phyloP scores from a whole-genome alignment of 2,113 vertebrate species.

The Halcyon senegalensis region DNA sequence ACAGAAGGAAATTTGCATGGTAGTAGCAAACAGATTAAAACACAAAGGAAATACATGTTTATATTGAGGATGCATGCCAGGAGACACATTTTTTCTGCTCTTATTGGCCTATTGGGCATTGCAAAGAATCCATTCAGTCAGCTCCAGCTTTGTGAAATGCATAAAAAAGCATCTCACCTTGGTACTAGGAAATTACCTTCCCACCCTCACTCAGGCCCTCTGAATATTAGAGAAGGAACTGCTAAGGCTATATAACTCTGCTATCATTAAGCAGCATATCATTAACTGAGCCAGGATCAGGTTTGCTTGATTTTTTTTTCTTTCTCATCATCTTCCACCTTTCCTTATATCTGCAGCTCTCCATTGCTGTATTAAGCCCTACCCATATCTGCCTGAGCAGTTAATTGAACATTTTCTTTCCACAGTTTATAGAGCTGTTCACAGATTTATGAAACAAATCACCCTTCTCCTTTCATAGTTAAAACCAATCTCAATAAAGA shows the following conservation, averaged over 20 bases:
- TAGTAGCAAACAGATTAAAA: not conserved
- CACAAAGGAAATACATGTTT: not conserved
- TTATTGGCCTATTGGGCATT: not conserved
- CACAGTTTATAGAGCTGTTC: slow-evolving; percentile 28
- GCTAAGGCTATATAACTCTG: not conserved
- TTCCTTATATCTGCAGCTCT: not conserved
- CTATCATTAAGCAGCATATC: not conserved
- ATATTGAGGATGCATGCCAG: not conserved
- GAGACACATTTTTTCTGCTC: not conserved
- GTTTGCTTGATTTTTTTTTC: not conserved
- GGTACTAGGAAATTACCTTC: not conserved
- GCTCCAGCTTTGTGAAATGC: not conserved
- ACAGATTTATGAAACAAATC: slow-evolving; percentile 61
- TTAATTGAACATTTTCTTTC: slow-evolving; percentile 67
- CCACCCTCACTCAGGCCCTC: not conserved
- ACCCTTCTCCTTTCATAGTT: slow-evolving; percentile 37
- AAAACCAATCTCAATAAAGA: slow-evolving; percentile 47
- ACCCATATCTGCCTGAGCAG: slow-evolving; percentile 6
- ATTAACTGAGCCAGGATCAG: not conserved
- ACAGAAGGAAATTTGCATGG: not conserved
- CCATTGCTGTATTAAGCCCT: not conserved
- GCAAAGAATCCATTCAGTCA: not conserved
- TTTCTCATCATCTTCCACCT: not conserved
- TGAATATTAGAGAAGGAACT: not conserved
- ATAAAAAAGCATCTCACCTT: not conserved